Evolutionary conservation across 1,140 invertebrate genomes (phyloP), one percentile per base, ranked within the genome.

Genomic region (Pissodes strobi): DNA sequence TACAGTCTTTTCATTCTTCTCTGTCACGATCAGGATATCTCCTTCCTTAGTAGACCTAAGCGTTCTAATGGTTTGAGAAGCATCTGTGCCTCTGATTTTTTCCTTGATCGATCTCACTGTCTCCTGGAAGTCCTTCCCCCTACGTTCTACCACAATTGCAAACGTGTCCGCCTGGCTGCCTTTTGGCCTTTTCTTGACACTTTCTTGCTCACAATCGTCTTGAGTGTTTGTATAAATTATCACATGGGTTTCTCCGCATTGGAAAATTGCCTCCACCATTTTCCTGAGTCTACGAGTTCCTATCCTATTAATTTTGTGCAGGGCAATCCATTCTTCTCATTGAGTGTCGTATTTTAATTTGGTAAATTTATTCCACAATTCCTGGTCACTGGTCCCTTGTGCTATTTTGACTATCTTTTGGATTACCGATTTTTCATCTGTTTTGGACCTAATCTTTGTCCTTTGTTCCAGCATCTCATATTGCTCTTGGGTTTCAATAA

Each of bases 201-300:
- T 25, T 18, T 17, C 34, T 4, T 43, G 3, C 4, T 21, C 21
- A 10, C 19, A 15, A 2, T 13, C 18, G 12, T 12, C n/a, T n/a
- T n/a, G n/a, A n/a, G n/a, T 39, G n/a, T 22, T 10, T 8, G 57
- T 60, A 4, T 62, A 53, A 43, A 41, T 45, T 4, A 1, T 19
- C 6, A 63, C 48, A 19, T 2, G 5, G 10, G 37, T 23, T 6
- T 55, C 22, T 12, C 13, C 9, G 12, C 21, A 17, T 1, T 17
- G 48, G 15, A 63, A 56, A 4, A 63, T 37, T 18, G 34, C 21
- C 21, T 63, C 60, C n/a, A 19, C 34, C 60, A 63, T 43, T 43
- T 63, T 63, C 22, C 34, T 55, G 5, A 55, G 23, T 10, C 15
- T n/a, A n/a, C 2, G 2, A 12, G n/a, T 8, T 9, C 6, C 2